Base-by-base conservation (phyloP, 2,888 invertebrate genomes). In the Baronia brevicornis region DNA sequence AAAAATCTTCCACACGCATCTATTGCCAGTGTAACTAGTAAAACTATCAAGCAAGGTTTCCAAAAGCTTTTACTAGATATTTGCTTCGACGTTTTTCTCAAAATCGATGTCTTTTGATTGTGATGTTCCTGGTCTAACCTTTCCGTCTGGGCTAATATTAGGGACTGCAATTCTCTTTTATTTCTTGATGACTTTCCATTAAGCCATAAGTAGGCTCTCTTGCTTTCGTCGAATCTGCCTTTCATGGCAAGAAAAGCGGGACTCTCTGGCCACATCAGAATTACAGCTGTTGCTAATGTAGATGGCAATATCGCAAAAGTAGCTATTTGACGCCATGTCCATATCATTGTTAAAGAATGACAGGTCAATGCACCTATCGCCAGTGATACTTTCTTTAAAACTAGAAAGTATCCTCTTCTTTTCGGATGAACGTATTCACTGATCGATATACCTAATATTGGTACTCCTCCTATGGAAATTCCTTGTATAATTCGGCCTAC, bases 191-290 rank as follows among this genome's bases (percentile, higher is more conserved):
- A 38, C 18, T 31, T 29, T 11, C 60, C 63, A 8, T 53, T 30
- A 0, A 63, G 28, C 54, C 55, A 63, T n/a, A 34, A 25, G 25
- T 52, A 63, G 1, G 57, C 42, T 11, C 43, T 38, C 21, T 54
- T 42, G 24, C 55, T 59, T 9, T 62, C 60, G 2, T 41, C 39
- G 34, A 51, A 59, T 17, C 44, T 48, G 3, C 61, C 60, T 39
- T 51, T 63, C 39, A 56, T 41, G 0, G 60, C 65, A 3, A 60
- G 39, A 33, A 38, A 54, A 0, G 54, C 43, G 1, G 64, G 65
- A 17, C 62, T 65, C 36, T 64, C 66, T 0, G 55, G 55, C 62
- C 61, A 66, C 5, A 53, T 55, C 0, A 47, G 26, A 0, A 57
- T 51, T 9, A 53, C 3, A 0, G 53, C n/a, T 3, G 52, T 29